Base-by-base conservation (phyloP, 2,888 invertebrate species). In the Xanthorhoe designata region DNA sequence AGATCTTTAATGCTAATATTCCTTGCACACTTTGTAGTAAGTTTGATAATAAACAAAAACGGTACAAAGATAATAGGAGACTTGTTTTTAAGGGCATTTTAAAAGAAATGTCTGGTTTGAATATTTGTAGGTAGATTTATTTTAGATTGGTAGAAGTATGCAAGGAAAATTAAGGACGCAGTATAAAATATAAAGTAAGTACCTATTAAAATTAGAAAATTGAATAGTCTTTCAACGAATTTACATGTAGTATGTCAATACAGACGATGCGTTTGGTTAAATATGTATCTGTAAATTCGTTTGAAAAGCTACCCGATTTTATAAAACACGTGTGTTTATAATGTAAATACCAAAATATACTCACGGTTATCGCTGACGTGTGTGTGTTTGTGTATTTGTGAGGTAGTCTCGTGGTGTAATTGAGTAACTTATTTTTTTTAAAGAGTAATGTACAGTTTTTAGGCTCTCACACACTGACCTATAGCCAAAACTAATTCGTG, bases 331-430 rank as follows among this genome's bases (percentile, higher is more conserved):
- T 84, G 85, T 79, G 84, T 87, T 80, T 74, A 72, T 67, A 77
- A 76, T 70, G 78, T 59, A 66, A 82, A 77, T 77, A 78, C 78
- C 73, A 79, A 77, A 81, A 75, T 64, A 90, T 92, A 92, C 92
- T 92, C 86, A 92, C 92, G 78, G 76, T 84, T 76, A 64, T 76
- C 88, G 80, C 78, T 90, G 89, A 78, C 78, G 84, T 78, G 82
- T 85, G 82, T 85, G 80, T 85, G 82, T 84, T 80, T 85, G 79
- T 84, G 79, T 86, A 78, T 83, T 75, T 76, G 72, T 75, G 81
- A 80, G 73, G 72, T 70, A 78, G 90, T 88, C 91, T 90, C 91
- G 91, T 91, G 90, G 89, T 76, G 72, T 62, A 51, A 32, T 47
- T 45, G 51, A 52, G 49, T 17, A 52, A 57, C n/a, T 13, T 42